These are phyloP conservation scores for Neogobius melanostomus DNA, from an alignment of 2,113 vertebrate genomes.

Conservation along the genomic window DNA sequence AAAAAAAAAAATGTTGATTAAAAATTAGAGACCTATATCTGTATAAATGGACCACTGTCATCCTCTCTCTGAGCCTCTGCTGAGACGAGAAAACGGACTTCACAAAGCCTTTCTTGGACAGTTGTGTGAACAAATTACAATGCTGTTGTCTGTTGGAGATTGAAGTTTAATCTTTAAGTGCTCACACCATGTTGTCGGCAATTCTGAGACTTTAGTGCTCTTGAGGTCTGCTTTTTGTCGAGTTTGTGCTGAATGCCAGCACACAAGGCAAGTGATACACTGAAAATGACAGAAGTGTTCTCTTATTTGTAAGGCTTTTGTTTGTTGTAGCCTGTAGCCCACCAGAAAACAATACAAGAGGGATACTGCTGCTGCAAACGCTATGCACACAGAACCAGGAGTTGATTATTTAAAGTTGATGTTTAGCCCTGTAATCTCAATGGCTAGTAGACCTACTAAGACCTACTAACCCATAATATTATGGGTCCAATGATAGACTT, in stretches of 20 bases:
- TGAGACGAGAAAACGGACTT: slow-evolving; percentile 49
- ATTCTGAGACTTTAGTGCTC: background rate
- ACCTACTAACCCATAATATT: too few relatives aligned
- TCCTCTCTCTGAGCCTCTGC: slow-evolving; percentile 30
- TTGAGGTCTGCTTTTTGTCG: background rate
- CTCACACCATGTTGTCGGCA: too few relatives aligned
- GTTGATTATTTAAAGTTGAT: too few relatives aligned
- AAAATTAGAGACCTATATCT: too few relatives aligned
- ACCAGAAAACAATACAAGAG: too few relatives aligned
- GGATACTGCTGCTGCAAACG: too few relatives aligned
- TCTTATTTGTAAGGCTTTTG: too few relatives aligned
- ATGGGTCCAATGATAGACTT: background rate
- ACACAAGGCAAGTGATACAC: background rate
- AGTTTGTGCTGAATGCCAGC: background rate
- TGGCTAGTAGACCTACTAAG: too few relatives aligned
- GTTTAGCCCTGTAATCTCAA: too few relatives aligned
- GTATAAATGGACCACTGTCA: background rate
- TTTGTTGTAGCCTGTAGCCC: too few relatives aligned
- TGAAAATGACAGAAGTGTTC: background rate
- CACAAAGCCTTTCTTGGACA: slow-evolving; percentile 63
- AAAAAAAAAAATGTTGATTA: background rate
- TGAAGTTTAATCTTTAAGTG: too few relatives aligned
- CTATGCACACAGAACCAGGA: too few relatives aligned
- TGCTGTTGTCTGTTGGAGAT: slow-evolving; percentile 31
- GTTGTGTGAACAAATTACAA: slow-evolving; percentile 23